Percentiles rank a stretch among this genome's conserved stretches.
Conservation (phyloP, 2,888 invertebrate genomes). For the Nomada flava region DNA sequence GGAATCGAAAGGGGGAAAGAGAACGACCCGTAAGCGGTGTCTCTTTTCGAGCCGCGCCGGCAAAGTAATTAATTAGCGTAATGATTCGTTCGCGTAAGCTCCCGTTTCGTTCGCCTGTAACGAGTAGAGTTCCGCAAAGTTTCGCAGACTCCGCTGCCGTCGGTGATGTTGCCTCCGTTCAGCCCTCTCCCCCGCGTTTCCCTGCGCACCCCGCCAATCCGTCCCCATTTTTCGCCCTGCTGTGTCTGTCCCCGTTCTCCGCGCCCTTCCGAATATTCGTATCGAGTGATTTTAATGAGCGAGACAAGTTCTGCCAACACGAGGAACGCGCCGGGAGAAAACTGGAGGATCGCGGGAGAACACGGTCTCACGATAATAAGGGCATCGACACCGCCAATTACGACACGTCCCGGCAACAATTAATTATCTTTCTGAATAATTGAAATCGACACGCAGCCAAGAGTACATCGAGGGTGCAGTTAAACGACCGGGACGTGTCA, state of each 20-base stretch:
- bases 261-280: constrained; percentile 61
- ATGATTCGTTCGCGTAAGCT: constrained; percentile 76
- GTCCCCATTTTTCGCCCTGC: background rate
- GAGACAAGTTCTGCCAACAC: constrained; percentile 70
- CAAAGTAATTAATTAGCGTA: constrained; percentile 78
- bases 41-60: constrained; percentile 53
- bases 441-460: constrained; percentile 24
- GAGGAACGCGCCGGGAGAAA: constrained; percentile 2
- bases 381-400: constrained; percentile 42
- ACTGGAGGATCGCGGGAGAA: background rate
- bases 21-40: constrained; percentile 47
- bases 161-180: constrained; percentile 40
- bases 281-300: constrained; percentile 77
- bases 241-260: background rate
- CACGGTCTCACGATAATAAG: constrained; percentile 39
- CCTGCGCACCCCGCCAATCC: background rate
- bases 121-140: constrained; percentile 71
- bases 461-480: background rate
- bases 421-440: constrained; percentile 36
- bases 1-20: background rate
- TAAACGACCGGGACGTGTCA: constrained; percentile 8
- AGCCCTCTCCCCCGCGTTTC: background rate
- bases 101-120: constrained; percentile 66
- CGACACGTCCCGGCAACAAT: constrained; percentile 28
- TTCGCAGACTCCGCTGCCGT: constrained; percentile 56